A percentile compares a stretch with the other conserved stretches of the same genome.
These are phyloP conservation scores for Dermochelys coriacea DNA, from an alignment of 2,797 vertebrate genomes.

Conservation along the genomic window DNA sequence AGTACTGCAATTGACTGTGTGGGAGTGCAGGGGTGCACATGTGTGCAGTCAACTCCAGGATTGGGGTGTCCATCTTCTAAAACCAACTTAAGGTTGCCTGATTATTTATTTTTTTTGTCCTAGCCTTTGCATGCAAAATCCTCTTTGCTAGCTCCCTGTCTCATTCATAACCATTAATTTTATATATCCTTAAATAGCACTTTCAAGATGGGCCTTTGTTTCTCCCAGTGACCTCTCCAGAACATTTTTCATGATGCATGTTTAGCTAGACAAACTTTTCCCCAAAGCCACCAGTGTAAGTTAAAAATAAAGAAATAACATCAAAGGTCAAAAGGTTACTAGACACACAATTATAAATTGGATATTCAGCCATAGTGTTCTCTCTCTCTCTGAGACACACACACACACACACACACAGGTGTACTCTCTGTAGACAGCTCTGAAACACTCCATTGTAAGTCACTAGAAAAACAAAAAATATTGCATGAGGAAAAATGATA, in stretches of 20 bases:
- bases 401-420: background rate
- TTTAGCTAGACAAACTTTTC: slow-evolving; percentile 41
- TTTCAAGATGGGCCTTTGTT: background rate
- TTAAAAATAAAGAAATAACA: slow-evolving; percentile 40
- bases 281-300: background rate
- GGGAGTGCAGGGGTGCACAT: background rate
- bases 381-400: background rate
- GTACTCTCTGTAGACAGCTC: background rate
- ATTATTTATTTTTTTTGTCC: background rate
- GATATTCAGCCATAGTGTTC: slow-evolving; percentile 63
- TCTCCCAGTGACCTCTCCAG: background rate
- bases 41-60: background rate
- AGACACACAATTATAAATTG: slow-evolving; percentile 69
- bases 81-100: background rate
- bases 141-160: background rate
- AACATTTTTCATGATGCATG: slow-evolving; percentile 15
- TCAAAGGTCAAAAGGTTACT: slow-evolving; percentile 57
- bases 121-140: rapidly evolving
- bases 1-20: background rate
- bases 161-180: background rate
- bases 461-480: slow-evolving; percentile 41
- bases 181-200: background rate
- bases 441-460: slow-evolving; percentile 61
- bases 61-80: background rate
- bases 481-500: slow-evolving; percentile 40